A percentile compares a stretch with the other conserved stretches of the same genome.
These are phyloP conservation scores for Meloe dianella DNA, from an alignment of 2,888 invertebrate genomes.

Conservation along the genomic window DNA sequence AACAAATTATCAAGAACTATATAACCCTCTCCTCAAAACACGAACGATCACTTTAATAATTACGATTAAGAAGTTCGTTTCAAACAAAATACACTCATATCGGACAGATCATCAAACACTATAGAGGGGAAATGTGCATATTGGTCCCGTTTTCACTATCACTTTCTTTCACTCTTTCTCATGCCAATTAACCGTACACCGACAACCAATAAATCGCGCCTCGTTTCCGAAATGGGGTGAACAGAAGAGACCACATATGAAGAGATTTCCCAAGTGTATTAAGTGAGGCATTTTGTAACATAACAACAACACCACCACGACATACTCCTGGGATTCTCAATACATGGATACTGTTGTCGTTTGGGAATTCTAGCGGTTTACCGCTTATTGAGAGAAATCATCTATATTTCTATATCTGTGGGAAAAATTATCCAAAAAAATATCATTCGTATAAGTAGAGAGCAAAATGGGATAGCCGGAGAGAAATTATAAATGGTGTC, in stretches of 20 bases:
- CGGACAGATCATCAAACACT: constrained; percentile 28
- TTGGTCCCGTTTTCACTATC: constrained; percentile 38
- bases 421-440: constrained; percentile 15
- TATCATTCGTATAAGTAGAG: constrained; percentile 11
- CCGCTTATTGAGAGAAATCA: constrained; percentile 22
- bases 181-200: constrained; percentile 52
- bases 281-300: constrained; percentile 32
- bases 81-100: neutral
- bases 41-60: neutral
- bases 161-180: constrained; percentile 34
- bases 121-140: constrained; percentile 43
- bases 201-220: constrained; percentile 54
- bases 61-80: neutral
- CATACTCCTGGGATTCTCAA: constrained; percentile 35
- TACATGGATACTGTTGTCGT: constrained; percentile 33
- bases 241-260: constrained; percentile 49
- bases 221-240: constrained; percentile 53
- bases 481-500: constrained; percentile 7
- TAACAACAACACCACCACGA: constrained; percentile 13
- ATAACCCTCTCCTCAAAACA: neutral
- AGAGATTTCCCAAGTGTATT: constrained; percentile 51
- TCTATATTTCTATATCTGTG: constrained; percentile 19
- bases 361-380: constrained; percentile 38
- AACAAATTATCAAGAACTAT: constrained; percentile 17
- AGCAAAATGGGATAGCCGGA: neutral